Evolutionary conservation across 2,888 invertebrate genomes (phyloP), one percentile per base, ranked within the genome.

Genomic region (Lysandra bellargus): DNA sequence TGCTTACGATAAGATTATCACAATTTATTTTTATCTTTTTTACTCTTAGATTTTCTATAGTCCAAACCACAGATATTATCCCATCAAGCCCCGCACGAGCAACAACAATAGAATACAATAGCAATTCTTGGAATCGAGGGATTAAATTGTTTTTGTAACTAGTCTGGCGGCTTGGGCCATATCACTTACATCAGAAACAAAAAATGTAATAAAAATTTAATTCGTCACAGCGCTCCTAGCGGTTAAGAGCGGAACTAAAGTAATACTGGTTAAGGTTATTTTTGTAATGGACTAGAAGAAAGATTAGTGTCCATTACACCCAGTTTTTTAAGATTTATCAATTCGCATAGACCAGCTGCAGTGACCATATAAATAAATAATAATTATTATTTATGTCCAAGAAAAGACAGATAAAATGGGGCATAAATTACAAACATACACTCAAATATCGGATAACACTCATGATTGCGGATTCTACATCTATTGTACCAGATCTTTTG

Each of bases 1-100:
- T 79, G 78, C 78, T 79, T 79, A 79, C 73, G 73, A 23, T 74
- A 57, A 73, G 57, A 60, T 57, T 79, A 79, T 74, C 73, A 79
- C 78, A 79, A 57, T 23, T 79, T 69, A 69, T 69, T 4, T 14
- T 78, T 37, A 64, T 64, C n/a, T 73, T 17, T 73, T 49, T 49
- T 49, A 49, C 9, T 49, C 49, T 40, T 40, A 40, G 2, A 49
- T 49, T 49, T 49, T 49, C 49, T 17, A 57, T 57, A 17, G 57
- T 57, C 57, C 57, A 57, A 14, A 17, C 17, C 17, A 17, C 57
- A 1, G 3, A 4, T 17, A 57, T 57, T 17, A 57, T 57, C 23
- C 23, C 23, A 23, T 23, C 23, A 23, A 23, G 23, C 23, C 23
- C 23, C 23, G 23, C 23, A 23, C 23, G 23, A 23, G 23, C 23